phyloP scores from a whole-genome alignment of 2,888 invertebrate genomes.

The Noctua janthina region DNA sequence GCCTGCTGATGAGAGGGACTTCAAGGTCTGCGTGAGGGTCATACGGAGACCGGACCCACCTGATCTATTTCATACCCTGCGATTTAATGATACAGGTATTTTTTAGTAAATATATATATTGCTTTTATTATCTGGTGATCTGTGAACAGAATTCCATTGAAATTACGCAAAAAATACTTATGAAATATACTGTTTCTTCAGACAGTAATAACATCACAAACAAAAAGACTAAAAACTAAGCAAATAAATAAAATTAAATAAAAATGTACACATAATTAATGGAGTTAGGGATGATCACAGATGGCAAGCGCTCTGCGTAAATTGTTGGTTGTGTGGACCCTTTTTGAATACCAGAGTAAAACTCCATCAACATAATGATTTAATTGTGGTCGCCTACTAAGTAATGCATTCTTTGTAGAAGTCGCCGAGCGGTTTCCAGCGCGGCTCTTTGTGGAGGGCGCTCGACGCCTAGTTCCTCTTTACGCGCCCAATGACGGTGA shows the following conservation, averaged over 20 bases:
- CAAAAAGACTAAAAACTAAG: background rate
- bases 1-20: conserved; percentile 91
- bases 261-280: conserved; percentile 32
- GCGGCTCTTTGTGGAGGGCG: conserved; percentile 92
- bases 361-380: conserved; percentile 39
- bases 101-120: no score
- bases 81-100: conserved; percentile 82
- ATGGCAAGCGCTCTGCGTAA: conserved; percentile 62
- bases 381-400: conserved; percentile 44
- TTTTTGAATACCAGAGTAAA: conserved; percentile 54
- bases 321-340: conserved; percentile 38
- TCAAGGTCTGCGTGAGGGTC: conserved; percentile 93
- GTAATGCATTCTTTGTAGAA: conserved; percentile 71
- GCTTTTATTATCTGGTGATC: background rate
- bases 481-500: conserved; percentile 91
- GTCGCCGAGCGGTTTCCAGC: conserved; percentile 87
- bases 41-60: conserved; percentile 89
- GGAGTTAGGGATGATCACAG: conserved; percentile 57
- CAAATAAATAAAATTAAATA: conserved; percentile 20
- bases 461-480: conserved; percentile 90
- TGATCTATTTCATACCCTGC: conserved; percentile 88
- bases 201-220: background rate
- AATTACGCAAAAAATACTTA: background rate
- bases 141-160: no score
- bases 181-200: background rate